phyloP scores from a whole-genome alignment of 2,113 vertebrate species.

The Lasiurus borealis region DNA sequence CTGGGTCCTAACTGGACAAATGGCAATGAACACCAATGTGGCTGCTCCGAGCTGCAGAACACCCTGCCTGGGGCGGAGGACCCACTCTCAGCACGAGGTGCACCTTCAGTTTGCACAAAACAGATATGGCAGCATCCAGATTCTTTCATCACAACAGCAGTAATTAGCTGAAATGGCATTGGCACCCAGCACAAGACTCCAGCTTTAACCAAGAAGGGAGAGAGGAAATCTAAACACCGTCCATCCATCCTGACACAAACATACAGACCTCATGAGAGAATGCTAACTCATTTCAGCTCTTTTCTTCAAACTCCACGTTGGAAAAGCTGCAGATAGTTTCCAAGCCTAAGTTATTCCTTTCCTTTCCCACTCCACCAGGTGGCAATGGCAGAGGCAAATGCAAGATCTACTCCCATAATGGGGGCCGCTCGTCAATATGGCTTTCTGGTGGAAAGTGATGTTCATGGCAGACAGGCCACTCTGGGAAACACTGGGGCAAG shows the following conservation, averaged over 20 bases:
- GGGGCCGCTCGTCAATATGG: not conserved
- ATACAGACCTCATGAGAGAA: not conserved
- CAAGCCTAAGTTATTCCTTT: not conserved
- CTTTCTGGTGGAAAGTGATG: conserved; percentile 64
- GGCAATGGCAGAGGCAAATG: fast-evolving
- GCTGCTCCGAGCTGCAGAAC: not conserved
- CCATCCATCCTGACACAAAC: conserved; percentile 44
- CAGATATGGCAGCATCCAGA: not conserved
- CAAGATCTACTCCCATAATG: not conserved
- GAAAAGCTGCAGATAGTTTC: not conserved
- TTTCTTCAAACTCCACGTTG: conserved; percentile 2
- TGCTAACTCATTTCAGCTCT: conserved; percentile 31
- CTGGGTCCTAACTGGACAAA: conserved; percentile 24
- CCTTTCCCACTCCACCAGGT: not conserved
- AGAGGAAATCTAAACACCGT: conserved; percentile 49
- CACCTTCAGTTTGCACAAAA: not conserved
- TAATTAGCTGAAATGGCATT: conserved; percentile 43
- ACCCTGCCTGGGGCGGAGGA: not conserved
- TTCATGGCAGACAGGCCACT: not conserved
- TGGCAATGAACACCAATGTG: not conserved
- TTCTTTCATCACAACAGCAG: conserved; percentile 54
- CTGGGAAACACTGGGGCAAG: not conserved
- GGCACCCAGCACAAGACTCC: conserved; percentile 56
- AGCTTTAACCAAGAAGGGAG: not conserved
- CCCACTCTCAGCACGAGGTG: not conserved